Evolutionary conservation across 2,113 vertebrate genomes (phyloP).

Genomic region (Vicugna pacos): DNA sequence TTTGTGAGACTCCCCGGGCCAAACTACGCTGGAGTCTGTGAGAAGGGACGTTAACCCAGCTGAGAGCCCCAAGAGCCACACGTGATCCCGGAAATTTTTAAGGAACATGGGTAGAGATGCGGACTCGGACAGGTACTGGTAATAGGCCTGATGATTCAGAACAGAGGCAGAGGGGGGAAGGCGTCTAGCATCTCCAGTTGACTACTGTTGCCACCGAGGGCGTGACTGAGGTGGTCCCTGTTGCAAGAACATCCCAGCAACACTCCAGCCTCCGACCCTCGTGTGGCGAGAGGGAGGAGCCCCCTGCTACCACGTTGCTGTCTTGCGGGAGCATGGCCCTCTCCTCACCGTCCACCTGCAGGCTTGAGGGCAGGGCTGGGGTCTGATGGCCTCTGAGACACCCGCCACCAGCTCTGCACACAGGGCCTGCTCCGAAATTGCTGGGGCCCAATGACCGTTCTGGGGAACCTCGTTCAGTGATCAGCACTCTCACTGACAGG

Average conservation of each 20-base stretch:
- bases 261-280: accelerated
- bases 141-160: background rate
- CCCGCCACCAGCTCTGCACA: accelerated
- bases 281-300: accelerated
- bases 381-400: accelerated
- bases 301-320: accelerated
- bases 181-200: accelerated
- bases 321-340: accelerated
- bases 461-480: background rate
- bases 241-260: accelerated
- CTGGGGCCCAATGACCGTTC: background rate
- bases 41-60: background rate
- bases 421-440: background rate
- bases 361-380: background rate
- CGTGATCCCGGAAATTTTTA: background rate
- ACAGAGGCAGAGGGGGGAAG: background rate
- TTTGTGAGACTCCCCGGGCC: background rate
- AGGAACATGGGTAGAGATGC: background rate
- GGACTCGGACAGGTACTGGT: background rate
- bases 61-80: background rate
- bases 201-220: accelerated
- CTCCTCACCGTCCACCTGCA: background rate
- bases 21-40: accelerated
- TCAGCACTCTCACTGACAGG: background rate
- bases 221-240: accelerated